These are phyloP conservation scores for Agrotis clavis DNA, from an alignment of 2,888 invertebrate genomes.

Conservation along the genomic window DNA sequence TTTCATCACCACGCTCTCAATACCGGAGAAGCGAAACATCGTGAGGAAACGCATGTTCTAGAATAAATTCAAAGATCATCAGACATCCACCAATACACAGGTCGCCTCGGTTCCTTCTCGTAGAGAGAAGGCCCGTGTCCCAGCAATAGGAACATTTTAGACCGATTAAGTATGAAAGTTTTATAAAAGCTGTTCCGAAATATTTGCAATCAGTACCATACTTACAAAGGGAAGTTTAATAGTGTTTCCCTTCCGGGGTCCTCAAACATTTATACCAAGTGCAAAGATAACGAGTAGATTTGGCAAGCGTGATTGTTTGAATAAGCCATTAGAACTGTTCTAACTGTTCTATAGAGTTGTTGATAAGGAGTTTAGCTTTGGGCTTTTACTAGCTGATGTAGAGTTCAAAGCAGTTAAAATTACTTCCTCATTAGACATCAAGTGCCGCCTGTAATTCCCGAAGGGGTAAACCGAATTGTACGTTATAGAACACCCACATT, in stretches of 20 bases:
- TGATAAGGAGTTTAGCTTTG: slow-evolving; percentile 18
- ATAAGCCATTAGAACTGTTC: slow-evolving; percentile 14
- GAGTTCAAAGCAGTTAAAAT: neutral
- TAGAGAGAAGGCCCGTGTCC: too few species aligned
- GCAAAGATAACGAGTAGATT: slow-evolving; percentile 18
- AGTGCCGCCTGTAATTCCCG: too few species aligned
- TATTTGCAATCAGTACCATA: neutral
- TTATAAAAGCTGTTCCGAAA: neutral
- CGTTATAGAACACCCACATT: too few species aligned
- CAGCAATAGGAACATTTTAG: too few species aligned
- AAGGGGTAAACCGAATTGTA: too few species aligned
- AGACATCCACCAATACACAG: too few species aligned
- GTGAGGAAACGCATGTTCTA: too few species aligned
- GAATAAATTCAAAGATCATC: too few species aligned
- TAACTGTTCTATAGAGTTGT: slow-evolving; percentile 6
- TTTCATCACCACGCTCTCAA: too few species aligned
- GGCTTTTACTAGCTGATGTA: slow-evolving; percentile 1
- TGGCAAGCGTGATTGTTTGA: slow-evolving; percentile 6
- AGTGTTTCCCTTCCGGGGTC: neutral
- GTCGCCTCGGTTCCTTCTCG: too few species aligned
- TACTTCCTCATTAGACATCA: neutral
- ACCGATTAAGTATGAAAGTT: neutral
- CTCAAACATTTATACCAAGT: neutral
- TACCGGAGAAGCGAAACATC: too few species aligned
- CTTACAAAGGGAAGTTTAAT: neutral